These are phyloP conservation scores for Ophthalmolycus amberensis DNA, from an alignment of 2,113 vertebrate species.

Conservation along the genomic window DNA sequence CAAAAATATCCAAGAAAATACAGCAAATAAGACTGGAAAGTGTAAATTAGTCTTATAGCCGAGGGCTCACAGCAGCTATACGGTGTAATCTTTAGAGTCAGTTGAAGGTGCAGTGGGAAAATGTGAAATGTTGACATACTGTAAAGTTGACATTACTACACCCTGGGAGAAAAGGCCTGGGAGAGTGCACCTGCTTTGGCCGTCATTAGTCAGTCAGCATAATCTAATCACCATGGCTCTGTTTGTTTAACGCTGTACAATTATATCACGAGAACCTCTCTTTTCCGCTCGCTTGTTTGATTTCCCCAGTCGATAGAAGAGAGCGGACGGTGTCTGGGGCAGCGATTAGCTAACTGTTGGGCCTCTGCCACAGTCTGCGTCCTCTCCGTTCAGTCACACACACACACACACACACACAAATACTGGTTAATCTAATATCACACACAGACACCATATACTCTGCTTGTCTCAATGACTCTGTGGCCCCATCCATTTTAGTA, in stretches of 20 bases:
- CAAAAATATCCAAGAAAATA: constrained; percentile 8
- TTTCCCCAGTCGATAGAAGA: constrained; percentile 58
- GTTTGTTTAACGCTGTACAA: constrained; percentile 69
- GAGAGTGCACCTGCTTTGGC: constrained; percentile 59
- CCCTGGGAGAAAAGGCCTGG: constrained; percentile 29
- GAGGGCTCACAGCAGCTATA: not conserved
- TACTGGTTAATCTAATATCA: constrained; percentile 61
- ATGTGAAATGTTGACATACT: constrained; percentile 24
- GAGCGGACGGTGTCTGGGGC: constrained; percentile 46
- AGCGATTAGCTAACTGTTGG: constrained; percentile 56
- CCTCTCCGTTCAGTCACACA: constrained; percentile 48
- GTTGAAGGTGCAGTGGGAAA: constrained; percentile 7
- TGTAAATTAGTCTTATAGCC: constrained; percentile 5
- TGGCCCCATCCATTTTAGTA: constrained; percentile 41
- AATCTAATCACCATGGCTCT: constrained; percentile 73
- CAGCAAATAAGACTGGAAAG: not conserved
- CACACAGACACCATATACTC: constrained; percentile 42
- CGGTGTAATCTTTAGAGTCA: not conserved
- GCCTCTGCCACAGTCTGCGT: constrained; percentile 36
- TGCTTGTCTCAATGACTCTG: constrained; percentile 56
- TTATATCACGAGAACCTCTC: constrained; percentile 45
- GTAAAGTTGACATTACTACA: constrained; percentile 49
- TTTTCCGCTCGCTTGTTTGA: constrained; percentile 56
- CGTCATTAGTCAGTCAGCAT: constrained; percentile 51
- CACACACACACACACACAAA: constrained; percentile 53